Base-by-base conservation (phyloP, 2,113 vertebrate species). In the Centropus unirufus region DNA sequence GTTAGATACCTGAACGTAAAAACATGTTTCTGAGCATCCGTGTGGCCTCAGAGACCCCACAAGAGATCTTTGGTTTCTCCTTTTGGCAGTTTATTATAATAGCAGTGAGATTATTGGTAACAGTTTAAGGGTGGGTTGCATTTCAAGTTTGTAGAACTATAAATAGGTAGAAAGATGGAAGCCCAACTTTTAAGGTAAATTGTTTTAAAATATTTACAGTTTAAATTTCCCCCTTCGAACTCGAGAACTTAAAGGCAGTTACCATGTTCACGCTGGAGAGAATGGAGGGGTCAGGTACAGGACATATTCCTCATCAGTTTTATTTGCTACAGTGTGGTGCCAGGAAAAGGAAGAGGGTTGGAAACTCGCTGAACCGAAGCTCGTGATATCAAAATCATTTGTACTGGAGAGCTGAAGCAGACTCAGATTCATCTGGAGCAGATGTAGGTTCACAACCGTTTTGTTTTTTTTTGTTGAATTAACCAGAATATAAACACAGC, bases 1-100 rank as follows among this genome's bases (percentile, higher is more conserved):
- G 6, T 66, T 0, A 21, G 29, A 12, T 55, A 62, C 13, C 1
- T 0, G 1, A 22, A 17, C 15, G 3, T 1, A 39, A 55, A 54
- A 66, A 2, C 4, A 4, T 18, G 19, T 34, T 66, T 57, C 46
- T 46, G 46, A 73, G 32, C 30, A 39, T 61, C 54, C 52, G 2
- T 16, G 8, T 21, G 11, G 16, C 91, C 69, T 77, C 55, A 77
- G 40, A 32, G 55, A 84, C 39, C 23, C 40, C 39, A 30, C 4
- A 1, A 34, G 63, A 57, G 40, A 39, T 29, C 29, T 66, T 87
- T 61, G 5, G 5, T 36, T 87, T 80, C 59, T 72, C 18, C 13
- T 86, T 75, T 61, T 62, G 76, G 27, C 14, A 22, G 14, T 57
- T 73, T 20, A 16, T 83, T 20, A 5, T 40, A 46, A 52, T 14